A percentile compares a stretch with the other conserved stretches of the same genome.
phyloP scores from a whole-genome alignment of 2,113 vertebrate genomes.

The Fukomys damarensis region DNA sequence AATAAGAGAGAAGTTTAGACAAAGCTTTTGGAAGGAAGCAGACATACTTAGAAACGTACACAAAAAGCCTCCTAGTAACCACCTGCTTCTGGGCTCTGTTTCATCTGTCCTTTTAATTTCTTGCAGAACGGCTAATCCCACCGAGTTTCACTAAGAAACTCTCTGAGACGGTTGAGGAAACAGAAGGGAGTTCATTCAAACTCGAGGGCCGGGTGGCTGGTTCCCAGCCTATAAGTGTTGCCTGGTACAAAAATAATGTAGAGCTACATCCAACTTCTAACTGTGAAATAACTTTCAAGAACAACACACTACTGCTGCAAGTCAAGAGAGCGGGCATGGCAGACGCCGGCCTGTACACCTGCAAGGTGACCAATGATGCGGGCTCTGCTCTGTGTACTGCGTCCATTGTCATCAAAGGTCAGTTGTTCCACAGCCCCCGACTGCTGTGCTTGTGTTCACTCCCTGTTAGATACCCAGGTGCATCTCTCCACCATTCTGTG shows the following conservation, averaged over 20 bases:
- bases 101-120: constrained; percentile 40
- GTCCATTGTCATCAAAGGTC: constrained; percentile 93
- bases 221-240: constrained; percentile 93
- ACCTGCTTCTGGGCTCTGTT: neutral
- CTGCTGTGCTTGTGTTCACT: neutral
- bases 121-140: constrained; percentile 94
- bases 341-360: constrained; percentile 93
- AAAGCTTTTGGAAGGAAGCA: neutral
- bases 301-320: constrained; percentile 90
- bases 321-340: constrained; percentile 88
- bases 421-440: constrained; percentile 72
- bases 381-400: constrained; percentile 91
- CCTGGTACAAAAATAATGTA: constrained; percentile 93
- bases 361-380: constrained; percentile 94
- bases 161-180: constrained; percentile 93
- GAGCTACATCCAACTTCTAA: constrained; percentile 91
- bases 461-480: neutral
- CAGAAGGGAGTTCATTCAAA: constrained; percentile 93
- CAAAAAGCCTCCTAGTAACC: neutral
- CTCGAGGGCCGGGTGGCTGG: constrained; percentile 94
- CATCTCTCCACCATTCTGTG: neutral
- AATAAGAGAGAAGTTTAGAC: neutral
- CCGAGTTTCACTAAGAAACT: constrained; percentile 97
- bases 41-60: neutral
- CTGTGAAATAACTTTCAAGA: constrained; percentile 95